phyloP scores from a whole-genome alignment of 1,140 invertebrate species.

The Drosophila albomicans region DNA sequence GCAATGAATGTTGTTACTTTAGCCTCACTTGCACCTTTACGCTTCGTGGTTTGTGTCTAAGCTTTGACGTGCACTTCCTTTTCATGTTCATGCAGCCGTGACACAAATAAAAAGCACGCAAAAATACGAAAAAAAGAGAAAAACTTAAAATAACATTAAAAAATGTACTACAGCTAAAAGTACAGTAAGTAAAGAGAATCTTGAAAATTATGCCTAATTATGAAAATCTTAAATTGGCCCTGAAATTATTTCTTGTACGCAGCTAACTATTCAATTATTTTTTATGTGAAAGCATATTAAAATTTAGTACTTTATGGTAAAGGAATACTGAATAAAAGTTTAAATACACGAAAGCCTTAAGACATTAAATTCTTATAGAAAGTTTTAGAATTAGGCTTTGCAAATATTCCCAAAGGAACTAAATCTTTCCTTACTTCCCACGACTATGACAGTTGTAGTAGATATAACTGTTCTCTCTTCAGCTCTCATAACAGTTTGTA shows the following conservation, averaged over 20 bases:
- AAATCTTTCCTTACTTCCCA: background rate
- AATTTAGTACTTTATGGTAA: no score
- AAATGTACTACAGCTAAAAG: background rate
- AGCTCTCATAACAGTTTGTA: conserved; percentile 4
- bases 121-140: conserved; percentile 38
- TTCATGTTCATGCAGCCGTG: conserved; percentile 77
- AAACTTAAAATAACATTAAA: conserved; percentile 3
- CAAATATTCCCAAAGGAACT: no score
- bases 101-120: conserved; percentile 59
- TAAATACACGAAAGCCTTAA: no score
- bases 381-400: no score
- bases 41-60: conserved; percentile 82
- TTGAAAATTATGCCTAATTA: conserved; percentile 17
- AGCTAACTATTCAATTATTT: background rate
- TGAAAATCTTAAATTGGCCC: conserved; percentile 10
- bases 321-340: background rate
- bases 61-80: conserved; percentile 84
- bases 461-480: background rate
- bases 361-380: no score
- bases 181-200: background rate
- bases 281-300: background rate
- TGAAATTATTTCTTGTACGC: background rate
- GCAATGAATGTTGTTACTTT: conserved; percentile 81
- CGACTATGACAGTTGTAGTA: background rate
- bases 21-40: conserved; percentile 83